These are phyloP conservation scores for Amblyraja radiata DNA, from an alignment of 2,797 vertebrate genomes.

Conservation along the genomic window DNA sequence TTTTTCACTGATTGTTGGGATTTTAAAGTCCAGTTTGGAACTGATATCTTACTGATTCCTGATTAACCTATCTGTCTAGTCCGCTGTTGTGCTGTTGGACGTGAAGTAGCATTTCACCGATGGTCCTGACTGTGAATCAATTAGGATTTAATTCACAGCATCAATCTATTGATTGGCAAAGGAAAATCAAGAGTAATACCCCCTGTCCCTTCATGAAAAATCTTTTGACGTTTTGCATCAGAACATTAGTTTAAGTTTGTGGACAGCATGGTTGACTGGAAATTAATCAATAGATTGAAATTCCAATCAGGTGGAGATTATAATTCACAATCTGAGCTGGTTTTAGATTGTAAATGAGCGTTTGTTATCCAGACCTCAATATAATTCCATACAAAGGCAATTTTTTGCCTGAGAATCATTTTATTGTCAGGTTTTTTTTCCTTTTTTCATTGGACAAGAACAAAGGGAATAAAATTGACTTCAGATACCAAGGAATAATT, in stretches of 20 bases:
- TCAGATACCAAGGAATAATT: not conserved
- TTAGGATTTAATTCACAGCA: not conserved
- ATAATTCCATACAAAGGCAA: not conserved
- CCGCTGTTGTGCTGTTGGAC: not conserved
- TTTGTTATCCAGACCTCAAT: not conserved
- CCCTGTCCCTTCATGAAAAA: not conserved
- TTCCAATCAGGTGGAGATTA: not conserved
- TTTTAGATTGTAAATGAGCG: not conserved
- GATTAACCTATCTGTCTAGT: not conserved
- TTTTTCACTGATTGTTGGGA: not conserved
- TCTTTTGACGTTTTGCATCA: no score
- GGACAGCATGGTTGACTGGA: not conserved
- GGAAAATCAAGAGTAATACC: not conserved
- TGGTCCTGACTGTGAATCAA: not conserved
- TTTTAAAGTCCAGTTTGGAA: not conserved
- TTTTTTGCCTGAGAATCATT: not conserved
- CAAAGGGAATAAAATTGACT: not conserved
- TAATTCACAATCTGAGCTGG: not conserved
- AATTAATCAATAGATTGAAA: not conserved
- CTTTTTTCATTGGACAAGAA: not conserved
- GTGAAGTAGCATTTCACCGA: not conserved
- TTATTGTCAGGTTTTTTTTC: not conserved
- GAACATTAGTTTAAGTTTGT: not conserved
- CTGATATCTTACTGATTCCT: not conserved
- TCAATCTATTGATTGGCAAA: not conserved